A percentile compares a stretch with the other conserved stretches of the same genome.
Evolutionary conservation across 2,113 vertebrate genomes (phyloP).

Genomic region (Callipepla squamata): DNA sequence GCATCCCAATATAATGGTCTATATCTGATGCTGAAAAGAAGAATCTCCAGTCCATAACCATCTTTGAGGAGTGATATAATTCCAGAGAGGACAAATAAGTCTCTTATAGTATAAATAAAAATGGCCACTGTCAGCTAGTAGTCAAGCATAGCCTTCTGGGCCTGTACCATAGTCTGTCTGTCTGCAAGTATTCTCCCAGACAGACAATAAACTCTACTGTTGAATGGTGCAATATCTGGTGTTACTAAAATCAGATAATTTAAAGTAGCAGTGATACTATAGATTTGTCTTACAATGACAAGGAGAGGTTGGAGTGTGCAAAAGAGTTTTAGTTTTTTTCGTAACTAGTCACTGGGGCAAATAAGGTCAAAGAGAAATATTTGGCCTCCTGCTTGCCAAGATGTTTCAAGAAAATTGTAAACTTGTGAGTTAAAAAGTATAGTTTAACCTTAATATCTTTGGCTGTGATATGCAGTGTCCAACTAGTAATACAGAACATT

Average conservation of each 20-base stretch:
- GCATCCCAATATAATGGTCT: background rate
- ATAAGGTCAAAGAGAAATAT: background rate
- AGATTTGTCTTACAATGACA: background rate
- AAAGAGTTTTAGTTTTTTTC: background rate
- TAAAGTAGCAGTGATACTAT: background rate
- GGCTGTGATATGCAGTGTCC: background rate
- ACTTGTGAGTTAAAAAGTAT: background rate
- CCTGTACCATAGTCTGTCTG: background rate
- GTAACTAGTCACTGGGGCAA: background rate
- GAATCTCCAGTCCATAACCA: background rate
- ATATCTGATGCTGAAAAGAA: background rate
- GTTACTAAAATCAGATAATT: background rate
- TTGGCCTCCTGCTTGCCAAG: background rate
- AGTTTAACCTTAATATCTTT: background rate
- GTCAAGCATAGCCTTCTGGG: background rate
- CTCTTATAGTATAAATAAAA: background rate
- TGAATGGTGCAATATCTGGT: no score
- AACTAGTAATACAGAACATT: background rate
- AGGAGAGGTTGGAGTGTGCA: background rate
- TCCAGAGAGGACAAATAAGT: background rate
- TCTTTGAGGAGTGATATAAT: background rate
- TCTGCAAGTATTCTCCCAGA: background rate
- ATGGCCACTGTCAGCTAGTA: fast-evolving
- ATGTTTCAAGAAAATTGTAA: background rate
- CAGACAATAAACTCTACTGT: background rate